phyloP scores from a whole-genome alignment of 2,113 vertebrate genomes.

The Siphamia tubifer region DNA sequence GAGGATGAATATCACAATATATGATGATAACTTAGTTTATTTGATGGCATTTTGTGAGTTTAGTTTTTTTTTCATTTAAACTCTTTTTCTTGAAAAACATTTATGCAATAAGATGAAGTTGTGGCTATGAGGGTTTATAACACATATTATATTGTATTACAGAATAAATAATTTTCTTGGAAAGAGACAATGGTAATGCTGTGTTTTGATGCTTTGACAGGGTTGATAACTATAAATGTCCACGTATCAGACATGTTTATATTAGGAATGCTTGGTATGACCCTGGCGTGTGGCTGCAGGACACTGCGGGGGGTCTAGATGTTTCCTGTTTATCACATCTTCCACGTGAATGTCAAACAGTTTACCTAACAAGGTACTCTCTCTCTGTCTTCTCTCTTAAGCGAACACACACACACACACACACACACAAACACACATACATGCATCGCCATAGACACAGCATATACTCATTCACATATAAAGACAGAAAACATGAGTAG shows the following conservation, averaged over 20 bases:
- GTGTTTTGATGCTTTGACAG: conserved; percentile 62
- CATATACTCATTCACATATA: not conserved
- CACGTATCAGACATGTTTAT: conserved; percentile 68
- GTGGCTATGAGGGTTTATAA: not conserved
- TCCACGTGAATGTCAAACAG: conserved; percentile 75
- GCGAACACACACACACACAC: conserved; percentile 6
- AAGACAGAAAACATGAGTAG: not conserved
- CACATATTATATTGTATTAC: conserved; percentile 19
- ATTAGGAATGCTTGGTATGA: conserved; percentile 67
- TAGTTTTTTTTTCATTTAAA: not conserved
- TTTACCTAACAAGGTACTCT: conserved; percentile 77
- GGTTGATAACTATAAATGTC: conserved; percentile 68
- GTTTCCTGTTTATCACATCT: conserved; percentile 79
- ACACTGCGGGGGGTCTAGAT: conserved; percentile 60
- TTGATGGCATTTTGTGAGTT: too few relatives aligned
- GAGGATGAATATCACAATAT: not conserved
- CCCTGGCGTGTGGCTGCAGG: conserved; percentile 66
- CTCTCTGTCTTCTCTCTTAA: conserved; percentile 54
- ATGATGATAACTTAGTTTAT: not conserved
- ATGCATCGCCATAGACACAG: not conserved
- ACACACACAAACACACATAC: not conserved
- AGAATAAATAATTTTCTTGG: conserved; percentile 26
- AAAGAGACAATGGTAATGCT: conserved; percentile 29
- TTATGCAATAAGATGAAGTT: not conserved
- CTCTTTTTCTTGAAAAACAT: not conserved